Base-by-base conservation (phyloP, 2,113 vertebrate species). In the Alosa alosa region DNA sequence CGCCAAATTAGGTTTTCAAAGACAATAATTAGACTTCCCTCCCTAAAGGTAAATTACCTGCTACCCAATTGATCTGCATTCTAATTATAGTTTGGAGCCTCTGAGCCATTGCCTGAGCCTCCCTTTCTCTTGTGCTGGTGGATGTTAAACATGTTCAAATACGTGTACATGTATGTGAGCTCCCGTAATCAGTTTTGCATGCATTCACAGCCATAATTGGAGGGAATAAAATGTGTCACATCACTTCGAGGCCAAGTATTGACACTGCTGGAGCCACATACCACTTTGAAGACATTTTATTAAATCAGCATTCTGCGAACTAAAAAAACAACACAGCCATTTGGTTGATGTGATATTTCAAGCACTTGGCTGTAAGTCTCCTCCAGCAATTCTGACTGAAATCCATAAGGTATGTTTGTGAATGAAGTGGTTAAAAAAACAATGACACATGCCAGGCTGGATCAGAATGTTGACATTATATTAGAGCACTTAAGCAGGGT, bases 11-110 rank as follows among this genome's bases (percentile, higher is more conserved):
- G 94, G 92, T 95, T 95, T 94, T 95, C 93, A 94, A 94, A 95
- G 92, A 93, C 95, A 95, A 95, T 96, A 95, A 95, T 95, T 95
- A 96, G 94, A 94, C 94, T 94, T 94, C 91, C 91, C 87, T 90
- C 91, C 95, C 94, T 94, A 87, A 94, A 95, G 94, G 93, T 95
- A 95, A 94, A 96, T 95, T 95, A 95, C 95, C 95, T 96, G 94
- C 94, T 95, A 93, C 92, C 72, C 94, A 93, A 95, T 92, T 95
- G 94, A 95, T 93, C 94, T 93, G 93, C 92, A 89, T 93, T 96
- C 94, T 96, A 96, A 96, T 96, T 96, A 95, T 94, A 95, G 93
- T 87, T 87, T 91, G 91, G 87, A 92, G 94, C 93, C 94, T 93
- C 89, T 81, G 88, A 93, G 94, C 94, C 89, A 92, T 92, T 88